Base-by-base conservation (phyloP, 2,888 invertebrate genomes). In the Busseola fusca region DNA sequence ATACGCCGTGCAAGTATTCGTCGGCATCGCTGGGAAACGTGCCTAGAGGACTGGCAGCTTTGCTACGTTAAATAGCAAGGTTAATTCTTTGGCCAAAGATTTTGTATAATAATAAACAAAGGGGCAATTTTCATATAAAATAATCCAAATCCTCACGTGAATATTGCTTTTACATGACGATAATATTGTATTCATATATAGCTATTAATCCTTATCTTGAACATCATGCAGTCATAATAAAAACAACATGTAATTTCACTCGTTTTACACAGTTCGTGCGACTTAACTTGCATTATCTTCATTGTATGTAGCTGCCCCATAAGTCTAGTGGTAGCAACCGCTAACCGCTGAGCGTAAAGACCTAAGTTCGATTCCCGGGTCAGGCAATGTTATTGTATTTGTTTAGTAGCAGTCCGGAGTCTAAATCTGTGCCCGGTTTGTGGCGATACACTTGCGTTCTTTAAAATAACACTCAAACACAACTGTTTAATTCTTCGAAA, bases 211-310 rank as follows among this genome's bases (percentile, higher is more conserved):
- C 42, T 57, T 74, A 74, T 62, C 70, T 57, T 42, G 34, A 40
- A 14, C 42, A 77, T 70, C 42, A 63, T 74, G 16, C 14, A 50
- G 6, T 78, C 59, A 58, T 30, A 77, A 40, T 57, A 77, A 58
- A 18, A 72, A 50, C 27, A 58, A 25, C 74, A 48, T 18, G 14
- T 18, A 50, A 74, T 14, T 9, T 21, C 7, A 42, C 21, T 25
- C 12, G 12, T 34, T 34, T 34, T 34, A n/a, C 34, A 34, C 7
- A 42, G 10, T 18, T 5, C 21, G 40, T 57, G 25, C 18, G 7
- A 42, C 6, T 16, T n/a, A 18, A 65, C 71, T 78, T 40, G 27
- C 52, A 63, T 78, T 18, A n/a, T 12, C 3, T 21, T 48, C 3
- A 48, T 30, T 48, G 14, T 34, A 34, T 5, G 5, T 34, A 34